Evolutionary conservation across 2,113 vertebrate species (phyloP).

Genomic region (Corythornis vintsioides): DNA sequence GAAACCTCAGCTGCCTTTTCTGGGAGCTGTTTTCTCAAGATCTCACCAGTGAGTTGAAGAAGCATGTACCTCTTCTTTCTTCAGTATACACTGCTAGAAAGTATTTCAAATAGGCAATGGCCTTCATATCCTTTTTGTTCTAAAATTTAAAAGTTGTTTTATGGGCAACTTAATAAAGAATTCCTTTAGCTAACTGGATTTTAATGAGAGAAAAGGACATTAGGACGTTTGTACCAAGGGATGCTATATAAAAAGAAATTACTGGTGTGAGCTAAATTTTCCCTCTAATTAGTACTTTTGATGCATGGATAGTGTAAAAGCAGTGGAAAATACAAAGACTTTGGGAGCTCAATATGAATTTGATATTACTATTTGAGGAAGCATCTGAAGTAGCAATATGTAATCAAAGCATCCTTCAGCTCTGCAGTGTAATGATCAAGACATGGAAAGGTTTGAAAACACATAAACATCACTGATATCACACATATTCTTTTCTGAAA

Average conservation of each 20-base stretch:
- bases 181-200: constrained; percentile 14
- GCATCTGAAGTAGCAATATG: neutral
- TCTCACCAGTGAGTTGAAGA: neutral
- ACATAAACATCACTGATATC: neutral
- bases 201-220: constrained; percentile 6
- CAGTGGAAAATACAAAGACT: neutral
- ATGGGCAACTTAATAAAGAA: neutral
- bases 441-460: neutral
- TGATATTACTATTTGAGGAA: neutral
- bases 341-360: neutral
- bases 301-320: neutral
- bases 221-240: neutral
- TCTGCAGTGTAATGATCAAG: neutral
- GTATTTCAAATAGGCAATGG: neutral
- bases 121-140: neutral
- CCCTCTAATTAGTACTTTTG: neutral
- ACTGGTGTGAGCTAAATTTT: neutral
- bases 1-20: neutral
- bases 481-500: neutral
- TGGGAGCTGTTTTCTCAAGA: neutral
- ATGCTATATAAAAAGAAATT: neutral
- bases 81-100: neutral
- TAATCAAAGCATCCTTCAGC: neutral
- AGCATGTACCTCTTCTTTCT: neutral
- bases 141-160: constrained; percentile 3